Conservation (phyloP, 2,797 vertebrate species). For the Gymnothorax reevesii region DNA sequence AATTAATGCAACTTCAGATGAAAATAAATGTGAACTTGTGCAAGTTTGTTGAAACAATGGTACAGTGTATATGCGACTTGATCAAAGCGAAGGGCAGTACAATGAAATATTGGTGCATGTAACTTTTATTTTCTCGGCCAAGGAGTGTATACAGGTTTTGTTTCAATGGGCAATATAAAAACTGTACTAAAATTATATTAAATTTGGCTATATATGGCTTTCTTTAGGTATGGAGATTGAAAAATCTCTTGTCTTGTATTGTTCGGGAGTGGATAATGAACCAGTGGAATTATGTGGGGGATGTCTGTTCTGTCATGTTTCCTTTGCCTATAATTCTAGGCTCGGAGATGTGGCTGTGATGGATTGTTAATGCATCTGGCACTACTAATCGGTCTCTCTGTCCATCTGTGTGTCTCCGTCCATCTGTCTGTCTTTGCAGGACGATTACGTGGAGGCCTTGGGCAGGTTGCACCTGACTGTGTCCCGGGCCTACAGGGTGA, state of each 20-base stretch:
- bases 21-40: too few species aligned
- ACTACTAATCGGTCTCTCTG: neutral
- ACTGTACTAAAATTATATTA: too few species aligned
- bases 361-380: neutral
- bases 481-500: slow-evolving; percentile 96
- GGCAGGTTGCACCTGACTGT: slow-evolving; percentile 96
- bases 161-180: too few species aligned
- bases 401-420: slow-evolving; percentile 27
- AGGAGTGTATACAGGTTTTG: too few species aligned
- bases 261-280: neutral
- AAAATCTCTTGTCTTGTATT: too few species aligned
- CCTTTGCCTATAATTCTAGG: neutral
- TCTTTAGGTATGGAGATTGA: too few species aligned
- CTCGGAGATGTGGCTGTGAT: neutral
- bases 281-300: neutral
- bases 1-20: too few species aligned
- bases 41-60: neutral
- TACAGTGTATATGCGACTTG: neutral
- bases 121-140: too few species aligned
- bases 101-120: too few species aligned
- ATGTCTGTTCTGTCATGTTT: neutral
- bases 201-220: too few species aligned
- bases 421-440: slow-evolving; percentile 65
- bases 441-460: slow-evolving; percentile 98
- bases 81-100: too few species aligned